A percentile compares a stretch with the other conserved stretches of the same genome.
Evolutionary conservation across 2,113 vertebrate species (phyloP).

Genomic region (Sinocyclocheilus maitianheensis): DNA sequence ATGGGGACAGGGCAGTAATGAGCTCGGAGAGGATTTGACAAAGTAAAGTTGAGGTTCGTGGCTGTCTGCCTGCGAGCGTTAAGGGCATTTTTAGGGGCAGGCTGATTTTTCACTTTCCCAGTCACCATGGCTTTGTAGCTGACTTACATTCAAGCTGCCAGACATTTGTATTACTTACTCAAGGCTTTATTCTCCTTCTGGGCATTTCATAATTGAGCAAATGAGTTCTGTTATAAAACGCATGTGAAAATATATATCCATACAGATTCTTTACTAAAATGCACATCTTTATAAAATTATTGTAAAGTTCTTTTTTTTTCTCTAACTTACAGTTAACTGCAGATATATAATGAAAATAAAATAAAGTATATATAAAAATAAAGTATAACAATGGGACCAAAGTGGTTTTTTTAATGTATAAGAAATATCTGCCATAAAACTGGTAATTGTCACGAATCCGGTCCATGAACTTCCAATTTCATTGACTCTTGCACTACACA

Average conservation of each 20-base stretch:
- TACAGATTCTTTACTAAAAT: not conserved
- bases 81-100: constrained; percentile 63
- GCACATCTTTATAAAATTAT: not conserved
- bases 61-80: constrained; percentile 60
- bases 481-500: too few species aligned
- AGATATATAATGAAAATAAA: not conserved
- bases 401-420: not conserved
- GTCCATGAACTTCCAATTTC: too few species aligned
- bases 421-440: not conserved
- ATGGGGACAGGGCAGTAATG: constrained; percentile 72
- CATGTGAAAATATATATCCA: not conserved
- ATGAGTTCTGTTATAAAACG: not conserved
- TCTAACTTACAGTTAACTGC: not conserved
- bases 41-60: constrained; percentile 65
- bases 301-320: not conserved
- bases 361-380: not conserved
- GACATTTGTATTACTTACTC: constrained; percentile 3
- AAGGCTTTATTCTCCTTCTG: not conserved
- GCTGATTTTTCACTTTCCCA: constrained; percentile 57
- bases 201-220: not conserved
- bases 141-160: constrained; percentile 15
- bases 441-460: too few species aligned
- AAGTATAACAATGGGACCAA: not conserved
- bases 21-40: constrained; percentile 67
- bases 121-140: constrained; percentile 15